A percentile compares a stretch with the other conserved stretches of the same genome.
These are phyloP conservation scores for Centropus unirufus DNA, from an alignment of 2,113 vertebrate species.

Conservation along the genomic window DNA sequence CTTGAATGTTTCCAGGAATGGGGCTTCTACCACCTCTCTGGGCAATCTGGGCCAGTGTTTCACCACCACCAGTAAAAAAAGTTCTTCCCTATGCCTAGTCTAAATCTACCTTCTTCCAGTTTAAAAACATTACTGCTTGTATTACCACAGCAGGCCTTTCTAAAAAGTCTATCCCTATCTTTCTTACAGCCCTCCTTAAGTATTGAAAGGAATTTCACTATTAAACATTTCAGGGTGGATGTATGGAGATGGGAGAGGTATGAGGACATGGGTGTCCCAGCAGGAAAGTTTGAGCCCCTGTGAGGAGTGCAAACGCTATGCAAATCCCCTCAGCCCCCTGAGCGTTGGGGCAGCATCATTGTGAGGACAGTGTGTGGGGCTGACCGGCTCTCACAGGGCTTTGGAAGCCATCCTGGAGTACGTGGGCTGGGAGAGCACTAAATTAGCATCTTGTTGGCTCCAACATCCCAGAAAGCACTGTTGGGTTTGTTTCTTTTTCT, in stretches of 20 bases:
- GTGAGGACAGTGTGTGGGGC: fast-evolving
- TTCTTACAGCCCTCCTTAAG: background rate
- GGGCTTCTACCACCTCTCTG: background rate
- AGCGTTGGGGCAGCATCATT: background rate
- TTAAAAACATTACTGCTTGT: background rate
- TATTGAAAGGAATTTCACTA: background rate
- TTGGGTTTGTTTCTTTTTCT: background rate
- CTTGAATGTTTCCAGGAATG: background rate
- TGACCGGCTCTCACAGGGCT: background rate
- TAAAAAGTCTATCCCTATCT: background rate
- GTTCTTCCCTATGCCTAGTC: background rate
- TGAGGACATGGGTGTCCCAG: background rate
- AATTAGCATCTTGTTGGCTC: background rate
- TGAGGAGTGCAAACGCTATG: background rate
- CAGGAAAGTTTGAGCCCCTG: background rate
- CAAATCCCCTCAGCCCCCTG: background rate
- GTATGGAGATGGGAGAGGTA: background rate
- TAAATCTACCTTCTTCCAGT: background rate
- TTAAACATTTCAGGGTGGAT: background rate
- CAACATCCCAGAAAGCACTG: background rate
- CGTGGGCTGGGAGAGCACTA: fast-evolving
- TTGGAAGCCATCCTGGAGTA: background rate
- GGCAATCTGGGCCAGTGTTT: background rate
- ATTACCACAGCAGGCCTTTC: background rate
- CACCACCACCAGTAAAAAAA: background rate